Evolutionary conservation across 2,888 invertebrate species (phyloP), one percentile per base, ranked within the genome.

Genomic region (Microplitis manilae): DNA sequence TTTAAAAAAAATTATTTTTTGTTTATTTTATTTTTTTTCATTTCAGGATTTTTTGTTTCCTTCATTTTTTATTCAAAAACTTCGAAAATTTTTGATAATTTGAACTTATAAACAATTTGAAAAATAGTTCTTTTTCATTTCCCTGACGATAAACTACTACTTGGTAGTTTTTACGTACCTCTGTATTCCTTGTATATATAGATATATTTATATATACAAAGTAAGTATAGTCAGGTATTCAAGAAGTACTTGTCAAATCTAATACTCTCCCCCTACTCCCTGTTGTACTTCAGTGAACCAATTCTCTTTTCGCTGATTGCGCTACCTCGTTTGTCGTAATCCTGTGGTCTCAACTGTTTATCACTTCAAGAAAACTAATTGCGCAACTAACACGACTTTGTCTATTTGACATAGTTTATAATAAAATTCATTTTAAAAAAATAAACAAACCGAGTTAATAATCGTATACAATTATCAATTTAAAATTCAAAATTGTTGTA

Each of bases 1-100:
- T 87, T 87, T 86, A 81, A 87, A 86, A 86, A 83, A 82, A 81
- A 79, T 81, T 81, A 73, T 38, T 17, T 38, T 30, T 70, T 20
- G 59, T 20, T 41, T n/a, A n/a, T n/a, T 59, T 60, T 70, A 30
- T 61, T 73, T 20, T 76, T 59, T 62, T 38, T 41, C 13, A 13
- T 64, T 73, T 39, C 70, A 41, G 2, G 13, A 39, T 65, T 61
- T 65, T 9, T 39, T 15, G 77, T 76, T 73, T 71, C 62, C 72
- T 74, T 79, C 20, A 59, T 69, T 72, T 73, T 50, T 69, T 69
- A 67, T 70, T 40, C 70, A 39, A 64, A 71, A 61, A 60, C 59
- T 59, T 20, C 1, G 5, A 67, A 71, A 30, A 64, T 65, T 61
- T 72, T 68, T 59, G 7, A 61, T 61, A 68, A 6, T 69, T 73